These are phyloP conservation scores for Festucalex cinctus DNA, from an alignment of 2,113 vertebrate genomes.

Conservation along the genomic window DNA sequence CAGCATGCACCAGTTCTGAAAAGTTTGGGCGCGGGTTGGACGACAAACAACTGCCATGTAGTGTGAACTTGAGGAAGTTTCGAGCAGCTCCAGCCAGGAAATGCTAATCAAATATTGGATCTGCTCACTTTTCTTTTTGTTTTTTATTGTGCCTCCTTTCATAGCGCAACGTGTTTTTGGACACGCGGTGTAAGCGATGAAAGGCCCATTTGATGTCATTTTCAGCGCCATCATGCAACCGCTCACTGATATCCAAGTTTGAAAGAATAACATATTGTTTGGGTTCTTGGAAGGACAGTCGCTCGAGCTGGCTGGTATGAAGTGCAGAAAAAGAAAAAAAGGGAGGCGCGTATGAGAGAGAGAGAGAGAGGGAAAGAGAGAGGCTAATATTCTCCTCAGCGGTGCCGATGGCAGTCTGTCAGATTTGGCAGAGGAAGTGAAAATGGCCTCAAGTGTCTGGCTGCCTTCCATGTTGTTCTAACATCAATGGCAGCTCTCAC, in stretches of 20 bases:
- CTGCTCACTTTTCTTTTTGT: slow-evolving; percentile 34
- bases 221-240: slow-evolving; percentile 58
- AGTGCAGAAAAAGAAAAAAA: slow-evolving; percentile 43
- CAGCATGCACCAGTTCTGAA: slow-evolving; percentile 19
- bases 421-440: slow-evolving; percentile 64
- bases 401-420: slow-evolving; percentile 64
- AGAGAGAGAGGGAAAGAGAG: slow-evolving; percentile 27
- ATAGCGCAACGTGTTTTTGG: slow-evolving; percentile 53
- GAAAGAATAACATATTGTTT: slow-evolving; percentile 69
- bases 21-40: slow-evolving; percentile 43
- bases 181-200: slow-evolving; percentile 39
- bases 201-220: slow-evolving; percentile 55
- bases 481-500: slow-evolving; percentile 60
- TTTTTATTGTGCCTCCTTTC: slow-evolving; percentile 36
- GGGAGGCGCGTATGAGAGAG: slow-evolving; percentile 27
- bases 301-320: slow-evolving; percentile 45
- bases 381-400: slow-evolving; percentile 54
- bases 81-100: slow-evolving; percentile 37
- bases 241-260: slow-evolving; percentile 52
- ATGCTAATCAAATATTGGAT: slow-evolving; percentile 51
- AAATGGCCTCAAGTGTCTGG: slow-evolving; percentile 73
- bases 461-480: slow-evolving; percentile 53
- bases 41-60: slow-evolving; percentile 36
- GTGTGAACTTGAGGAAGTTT: slow-evolving; percentile 47
- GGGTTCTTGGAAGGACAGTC: slow-evolving; percentile 52